phyloP scores from a whole-genome alignment of 2,113 vertebrate genomes.

The Conger conger region DNA sequence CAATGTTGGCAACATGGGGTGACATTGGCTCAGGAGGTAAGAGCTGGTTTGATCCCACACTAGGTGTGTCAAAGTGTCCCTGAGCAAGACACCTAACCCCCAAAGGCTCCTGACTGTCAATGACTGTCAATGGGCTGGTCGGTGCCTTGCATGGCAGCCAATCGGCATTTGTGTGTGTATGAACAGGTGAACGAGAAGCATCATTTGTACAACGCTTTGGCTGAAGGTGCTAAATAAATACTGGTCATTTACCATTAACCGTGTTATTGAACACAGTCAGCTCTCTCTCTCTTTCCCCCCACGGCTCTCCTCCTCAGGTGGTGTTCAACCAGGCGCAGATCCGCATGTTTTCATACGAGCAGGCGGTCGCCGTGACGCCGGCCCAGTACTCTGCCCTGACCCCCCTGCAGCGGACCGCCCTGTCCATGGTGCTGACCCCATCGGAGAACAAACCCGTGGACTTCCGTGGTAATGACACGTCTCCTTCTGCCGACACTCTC shows the following conservation, averaged over 20 bases:
- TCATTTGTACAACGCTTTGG: too few relatives aligned
- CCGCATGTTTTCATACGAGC: conserved; percentile 72
- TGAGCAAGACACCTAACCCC: too few relatives aligned
- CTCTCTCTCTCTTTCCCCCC: background rate
- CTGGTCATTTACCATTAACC: too few relatives aligned
- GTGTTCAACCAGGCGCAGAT: conserved; percentile 67
- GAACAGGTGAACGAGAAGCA: too few relatives aligned
- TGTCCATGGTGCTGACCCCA: conserved; percentile 69
- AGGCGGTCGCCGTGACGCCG: conserved; percentile 65
- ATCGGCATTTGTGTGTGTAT: too few relatives aligned
- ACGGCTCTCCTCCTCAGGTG: conserved; percentile 48
- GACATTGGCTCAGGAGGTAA: too few relatives aligned
- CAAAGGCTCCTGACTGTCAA: too few relatives aligned
- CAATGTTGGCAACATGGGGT: background rate
- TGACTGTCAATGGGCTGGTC: too few relatives aligned
- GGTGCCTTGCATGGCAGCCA: too few relatives aligned
- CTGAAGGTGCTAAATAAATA: too few relatives aligned
- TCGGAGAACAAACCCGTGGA: conserved; percentile 61
- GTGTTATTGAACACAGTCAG: background rate
- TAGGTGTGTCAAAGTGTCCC: too few relatives aligned
- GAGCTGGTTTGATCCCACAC: too few relatives aligned
- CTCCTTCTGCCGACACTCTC: background rate
- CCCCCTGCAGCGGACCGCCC: conserved; percentile 59
- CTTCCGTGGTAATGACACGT: conserved; percentile 59
- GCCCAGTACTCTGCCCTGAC: conserved; percentile 56